These are phyloP conservation scores for Scatophagus argus DNA, from an alignment of 2,113 vertebrate species.

Conservation along the genomic window DNA sequence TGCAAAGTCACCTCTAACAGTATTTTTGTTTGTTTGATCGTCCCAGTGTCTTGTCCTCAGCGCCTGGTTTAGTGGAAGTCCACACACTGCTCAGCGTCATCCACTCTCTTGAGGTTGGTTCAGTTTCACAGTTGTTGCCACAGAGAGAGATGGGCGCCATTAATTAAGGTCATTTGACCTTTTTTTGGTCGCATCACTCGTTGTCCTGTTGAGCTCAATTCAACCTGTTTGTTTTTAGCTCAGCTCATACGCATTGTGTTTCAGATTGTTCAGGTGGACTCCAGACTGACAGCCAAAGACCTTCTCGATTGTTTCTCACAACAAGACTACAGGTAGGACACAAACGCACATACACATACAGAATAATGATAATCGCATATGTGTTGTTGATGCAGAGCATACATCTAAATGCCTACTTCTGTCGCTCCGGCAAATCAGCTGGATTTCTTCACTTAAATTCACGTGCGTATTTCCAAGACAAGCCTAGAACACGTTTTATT, in stretches of 20 bases:
- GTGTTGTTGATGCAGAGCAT: neutral
- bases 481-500: neutral
- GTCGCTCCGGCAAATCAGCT: neutral
- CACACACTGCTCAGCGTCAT: conserved; percentile 88
- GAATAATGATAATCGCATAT: neutral
- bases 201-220: neutral
- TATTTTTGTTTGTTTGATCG: conserved; percentile 43
- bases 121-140: neutral
- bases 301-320: conserved; percentile 90
- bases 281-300: conserved; percentile 85
- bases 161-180: neutral
- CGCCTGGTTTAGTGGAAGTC: conserved; percentile 86
- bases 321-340: conserved; percentile 86
- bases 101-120: conserved; percentile 86
- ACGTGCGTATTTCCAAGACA: neutral
- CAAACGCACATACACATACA: neutral
- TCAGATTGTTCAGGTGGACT: conserved; percentile 84
- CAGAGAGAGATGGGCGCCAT: neutral
- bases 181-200: neutral
- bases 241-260: conserved; percentile 50
- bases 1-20: neutral
- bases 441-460: neutral
- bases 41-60: conserved; percentile 88
- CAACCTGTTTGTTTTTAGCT: neutral
- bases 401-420: neutral